Evolutionary conservation across 2,797 vertebrate species (phyloP).

Genomic region (Rhinichthys osculus): DNA sequence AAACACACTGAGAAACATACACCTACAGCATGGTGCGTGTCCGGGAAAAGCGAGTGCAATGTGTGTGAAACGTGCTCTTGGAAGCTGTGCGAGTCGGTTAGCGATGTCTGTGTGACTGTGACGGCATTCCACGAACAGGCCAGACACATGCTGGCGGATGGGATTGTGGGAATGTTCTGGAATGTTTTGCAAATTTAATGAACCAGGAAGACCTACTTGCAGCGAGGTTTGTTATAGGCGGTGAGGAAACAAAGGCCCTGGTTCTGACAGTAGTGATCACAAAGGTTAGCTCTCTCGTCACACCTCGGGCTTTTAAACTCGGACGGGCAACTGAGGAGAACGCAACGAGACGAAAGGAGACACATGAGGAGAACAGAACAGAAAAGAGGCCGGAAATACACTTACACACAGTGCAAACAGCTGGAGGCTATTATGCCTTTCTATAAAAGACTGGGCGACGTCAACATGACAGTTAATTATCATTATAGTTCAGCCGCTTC

Average conservation of each 20-base stretch:
- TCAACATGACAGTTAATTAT: not conserved
- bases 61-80: conserved; percentile 15
- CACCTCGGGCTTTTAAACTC: conserved; percentile 92
- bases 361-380: conserved; percentile 39
- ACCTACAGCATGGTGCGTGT: conserved; percentile 5
- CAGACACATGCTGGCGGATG: conserved; percentile 23
- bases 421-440: not conserved
- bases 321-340: conserved; percentile 88
- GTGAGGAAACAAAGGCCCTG: conserved; percentile 91
- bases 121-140: not conserved
- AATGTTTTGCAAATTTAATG: conserved; percentile 14
- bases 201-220: conserved; percentile 84
- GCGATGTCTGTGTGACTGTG: conserved; percentile 21
- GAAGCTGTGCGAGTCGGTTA: not conserved
- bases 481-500: not conserved
- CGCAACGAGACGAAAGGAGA: conserved; percentile 48
- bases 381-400: conserved; percentile 8
- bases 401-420: not conserved
- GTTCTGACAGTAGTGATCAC: conserved; percentile 95
- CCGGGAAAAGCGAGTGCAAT: conserved; percentile 4
- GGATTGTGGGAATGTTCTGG: conserved; percentile 32
- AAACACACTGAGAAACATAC: conserved; percentile 12
- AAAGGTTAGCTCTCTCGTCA: conserved; percentile 90
- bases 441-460: not conserved
- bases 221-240: conserved; percentile 90